Evolutionary conservation across 1,140 invertebrate species (phyloP).

Genomic region (Pseudomyrmex sp.): DNA sequence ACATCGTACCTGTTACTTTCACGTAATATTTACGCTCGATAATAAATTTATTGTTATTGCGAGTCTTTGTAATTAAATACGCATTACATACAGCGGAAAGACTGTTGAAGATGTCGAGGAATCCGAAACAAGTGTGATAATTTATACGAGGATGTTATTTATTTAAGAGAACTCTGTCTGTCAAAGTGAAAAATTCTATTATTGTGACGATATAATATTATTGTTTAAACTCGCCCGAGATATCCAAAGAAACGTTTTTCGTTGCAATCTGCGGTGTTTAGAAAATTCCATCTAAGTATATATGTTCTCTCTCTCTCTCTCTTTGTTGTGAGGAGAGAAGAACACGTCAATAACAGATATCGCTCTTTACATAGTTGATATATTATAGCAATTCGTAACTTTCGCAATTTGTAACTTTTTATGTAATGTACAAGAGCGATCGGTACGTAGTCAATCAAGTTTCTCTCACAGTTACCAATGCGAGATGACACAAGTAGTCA

Average conservation of each 20-base stretch:
- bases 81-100: not conserved
- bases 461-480: not conserved
- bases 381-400: not conserved
- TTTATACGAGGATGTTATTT: not conserved
- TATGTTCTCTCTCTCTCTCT: not conserved
- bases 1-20: constrained; percentile 15
- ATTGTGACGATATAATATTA: not conserved
- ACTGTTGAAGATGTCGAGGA: not conserved
- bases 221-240: not conserved
- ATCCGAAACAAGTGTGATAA: not conserved
- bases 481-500: constrained; percentile 27
- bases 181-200: not conserved
- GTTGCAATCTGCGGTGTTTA: not conserved
- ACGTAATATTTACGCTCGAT: not conserved
- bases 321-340: not conserved
- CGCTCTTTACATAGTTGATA: constrained; percentile 4
- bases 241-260: constrained; percentile 7
- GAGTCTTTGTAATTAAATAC: constrained; percentile 8
- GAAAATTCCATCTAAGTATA: not conserved
- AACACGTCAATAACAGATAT: not conserved
- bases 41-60: constrained; percentile 1
- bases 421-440: constrained; percentile 34
- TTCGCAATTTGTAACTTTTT: constrained; percentile 24
- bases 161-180: not conserved
- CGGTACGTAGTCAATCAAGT: constrained; percentile 13